Evolutionary conservation across 2,797 vertebrate species (phyloP).

Genomic region (Ceryle rudis): DNA sequence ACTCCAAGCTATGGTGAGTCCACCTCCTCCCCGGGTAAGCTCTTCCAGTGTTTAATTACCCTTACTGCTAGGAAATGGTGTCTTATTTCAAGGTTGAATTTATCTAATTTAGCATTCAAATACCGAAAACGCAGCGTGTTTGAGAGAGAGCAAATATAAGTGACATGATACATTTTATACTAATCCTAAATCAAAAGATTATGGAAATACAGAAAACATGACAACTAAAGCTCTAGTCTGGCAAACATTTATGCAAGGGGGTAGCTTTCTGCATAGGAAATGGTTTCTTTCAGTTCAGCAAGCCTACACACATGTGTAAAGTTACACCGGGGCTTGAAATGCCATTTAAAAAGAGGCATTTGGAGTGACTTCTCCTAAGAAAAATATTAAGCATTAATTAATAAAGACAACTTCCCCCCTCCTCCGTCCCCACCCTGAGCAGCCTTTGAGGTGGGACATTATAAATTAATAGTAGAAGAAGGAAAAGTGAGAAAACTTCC

Average conservation of each 20-base stretch:
- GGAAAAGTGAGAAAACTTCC: constrained; percentile 28
- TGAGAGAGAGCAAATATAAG: constrained; percentile 57
- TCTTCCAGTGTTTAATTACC: constrained; percentile 57
- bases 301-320: not conserved
- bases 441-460: not conserved
- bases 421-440: not conserved
- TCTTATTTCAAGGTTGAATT: constrained; percentile 63
- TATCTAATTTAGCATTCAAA: constrained; percentile 50
- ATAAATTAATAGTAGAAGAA: not conserved
- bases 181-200: constrained; percentile 73
- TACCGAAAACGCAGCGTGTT: constrained; percentile 1
- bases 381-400: constrained; percentile 22
- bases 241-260: constrained; percentile 38
- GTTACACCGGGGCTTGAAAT: not conserved
- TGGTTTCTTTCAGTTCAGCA: constrained; percentile 22
- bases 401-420: not conserved
- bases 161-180: constrained; percentile 59
- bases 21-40: constrained; percentile 22
- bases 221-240: constrained; percentile 47
- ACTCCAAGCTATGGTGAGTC: constrained; percentile 37
- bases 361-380: not conserved
- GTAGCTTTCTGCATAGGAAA: constrained; percentile 21
- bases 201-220: constrained; percentile 66
- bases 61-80: constrained; percentile 38
- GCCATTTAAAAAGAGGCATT: not conserved